Conservation (phyloP, 2,888 invertebrate genomes). For the Rambutsinella grinnellia region DNA sequence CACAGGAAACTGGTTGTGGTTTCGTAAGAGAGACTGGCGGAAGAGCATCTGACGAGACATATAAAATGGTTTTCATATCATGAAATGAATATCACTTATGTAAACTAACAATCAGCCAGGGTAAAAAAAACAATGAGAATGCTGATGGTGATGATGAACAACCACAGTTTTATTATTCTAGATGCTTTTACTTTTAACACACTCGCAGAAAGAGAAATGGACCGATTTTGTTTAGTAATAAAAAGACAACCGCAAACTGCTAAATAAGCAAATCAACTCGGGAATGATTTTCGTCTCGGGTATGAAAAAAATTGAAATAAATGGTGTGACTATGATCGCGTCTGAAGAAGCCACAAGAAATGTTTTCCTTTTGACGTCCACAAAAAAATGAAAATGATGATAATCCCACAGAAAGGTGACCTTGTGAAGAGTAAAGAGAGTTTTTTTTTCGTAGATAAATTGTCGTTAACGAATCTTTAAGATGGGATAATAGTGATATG, state of each 20-base stretch:
- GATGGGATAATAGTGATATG: too few species aligned
- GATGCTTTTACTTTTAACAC: not conserved
- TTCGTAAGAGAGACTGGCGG: not conserved
- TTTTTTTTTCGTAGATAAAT: too few species aligned
- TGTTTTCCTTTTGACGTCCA: too few species aligned
- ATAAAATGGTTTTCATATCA: conserved; percentile 22
- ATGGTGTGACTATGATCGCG: too few species aligned
- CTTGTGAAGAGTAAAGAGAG: too few species aligned
- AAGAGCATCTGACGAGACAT: not conserved
- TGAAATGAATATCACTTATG: conserved; percentile 41
- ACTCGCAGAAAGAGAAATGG: conserved; percentile 6
- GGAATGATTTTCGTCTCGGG: too few species aligned
- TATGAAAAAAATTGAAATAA: too few species aligned
- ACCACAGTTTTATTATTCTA: conserved; percentile 3
- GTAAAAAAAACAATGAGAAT: not conserved
- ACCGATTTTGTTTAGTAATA: not conserved
- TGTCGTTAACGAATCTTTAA: too few species aligned
- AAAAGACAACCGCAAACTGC: not conserved
- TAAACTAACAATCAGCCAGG: conserved; percentile 26
- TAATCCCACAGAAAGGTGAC: too few species aligned
- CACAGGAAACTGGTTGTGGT: conserved; percentile 41
- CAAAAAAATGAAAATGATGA: too few species aligned
- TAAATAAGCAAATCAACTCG: not conserved
- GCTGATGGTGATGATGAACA: conserved; percentile 16
- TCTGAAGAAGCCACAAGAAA: too few species aligned